phyloP scores from a whole-genome alignment of 1,140 invertebrate genomes.

The Drosophila subobscura region DNA sequence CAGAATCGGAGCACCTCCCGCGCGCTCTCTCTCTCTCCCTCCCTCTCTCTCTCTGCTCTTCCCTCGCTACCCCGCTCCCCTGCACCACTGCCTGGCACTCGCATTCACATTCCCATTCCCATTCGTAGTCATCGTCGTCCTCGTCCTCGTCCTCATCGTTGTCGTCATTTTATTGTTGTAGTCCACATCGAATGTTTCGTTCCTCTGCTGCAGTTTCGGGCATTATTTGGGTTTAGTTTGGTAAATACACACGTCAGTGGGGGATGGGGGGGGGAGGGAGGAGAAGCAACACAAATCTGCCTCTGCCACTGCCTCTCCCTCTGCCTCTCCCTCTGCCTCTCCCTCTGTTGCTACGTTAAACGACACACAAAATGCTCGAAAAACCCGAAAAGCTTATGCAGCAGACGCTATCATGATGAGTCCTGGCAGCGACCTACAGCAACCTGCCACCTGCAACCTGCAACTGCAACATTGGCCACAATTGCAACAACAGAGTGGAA shows the following conservation, averaged over 20 bases:
- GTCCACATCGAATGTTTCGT: slow-evolving; percentile 51
- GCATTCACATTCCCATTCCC: slow-evolving; percentile 50
- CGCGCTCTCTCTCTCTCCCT: neutral
- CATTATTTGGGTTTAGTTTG: slow-evolving; percentile 82
- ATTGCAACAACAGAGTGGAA: slow-evolving; percentile 26
- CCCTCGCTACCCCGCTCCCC: no score
- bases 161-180: slow-evolving; percentile 76
- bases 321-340: slow-evolving; percentile 4
- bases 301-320: neutral
- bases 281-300: neutral
- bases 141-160: slow-evolving; percentile 33
- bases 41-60: neutral
- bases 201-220: slow-evolving; percentile 70
- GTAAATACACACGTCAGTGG: slow-evolving; percentile 73
- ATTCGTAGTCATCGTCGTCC: slow-evolving; percentile 58
- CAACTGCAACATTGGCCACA: slow-evolving; percentile 25
- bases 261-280: neutral
- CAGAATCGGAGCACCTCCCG: neutral
- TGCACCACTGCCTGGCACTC: slow-evolving; percentile 35
- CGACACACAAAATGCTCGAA: slow-evolving; percentile 49
- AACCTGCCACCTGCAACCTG: neutral
- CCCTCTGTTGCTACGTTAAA: slow-evolving; percentile 26
- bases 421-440: neutral
- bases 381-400: slow-evolving; percentile 40
- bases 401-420: slow-evolving; percentile 39